Base-by-base conservation (phyloP, 1,140 invertebrate species). In the Bacillus rossius region DNA sequence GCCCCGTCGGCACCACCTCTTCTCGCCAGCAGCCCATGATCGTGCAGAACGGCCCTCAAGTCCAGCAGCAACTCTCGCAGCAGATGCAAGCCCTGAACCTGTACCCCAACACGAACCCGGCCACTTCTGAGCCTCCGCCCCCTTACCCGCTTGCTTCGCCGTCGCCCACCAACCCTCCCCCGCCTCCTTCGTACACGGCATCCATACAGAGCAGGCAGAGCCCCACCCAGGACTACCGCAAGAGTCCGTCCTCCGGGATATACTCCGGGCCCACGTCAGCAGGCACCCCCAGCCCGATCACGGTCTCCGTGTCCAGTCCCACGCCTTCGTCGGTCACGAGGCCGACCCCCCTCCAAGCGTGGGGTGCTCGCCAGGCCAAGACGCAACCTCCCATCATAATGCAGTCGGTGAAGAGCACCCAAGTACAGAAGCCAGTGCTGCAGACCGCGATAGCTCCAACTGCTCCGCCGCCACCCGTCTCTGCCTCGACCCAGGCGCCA, bases 331-430 rank as follows among this genome's bases (percentile, higher is more conserved):
- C 81, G 1, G 84, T 87, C 79, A 81, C 86, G 14, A 76, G 84
- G 62, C 87, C 89, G 2, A 87, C 87, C 45, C 87, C 88, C 2
- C 72, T 87, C 19, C 84, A 86, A 67, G 83, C 86, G 45, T 88
- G 85, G 84, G 83, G 87, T n/a, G 86, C 87, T 43, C 79, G 89
- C 41, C 87, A 90, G 69, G 85, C 89, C 16, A 88, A 91, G 65
- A 87, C 86, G 1, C 92, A 96, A 67, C 86, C 91, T 14, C 93
- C 92, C 0, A 92, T 96, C 55, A 95, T 96, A 29, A 96, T 96
- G 93, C 93, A 96, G 70, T 93, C 91, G 20, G 94, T 96, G 1
- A 94, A 94, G 70, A 94, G 91, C 77, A 94, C 91, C 0, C 91
- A 94, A 72, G 92, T 96, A 4, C 91, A 94, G 67, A 96, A 96